Percentiles rank a stretch among this genome's conserved stretches.
Evolutionary conservation across 2,888 invertebrate species (phyloP).

Genomic region (Bombylius major): DNA sequence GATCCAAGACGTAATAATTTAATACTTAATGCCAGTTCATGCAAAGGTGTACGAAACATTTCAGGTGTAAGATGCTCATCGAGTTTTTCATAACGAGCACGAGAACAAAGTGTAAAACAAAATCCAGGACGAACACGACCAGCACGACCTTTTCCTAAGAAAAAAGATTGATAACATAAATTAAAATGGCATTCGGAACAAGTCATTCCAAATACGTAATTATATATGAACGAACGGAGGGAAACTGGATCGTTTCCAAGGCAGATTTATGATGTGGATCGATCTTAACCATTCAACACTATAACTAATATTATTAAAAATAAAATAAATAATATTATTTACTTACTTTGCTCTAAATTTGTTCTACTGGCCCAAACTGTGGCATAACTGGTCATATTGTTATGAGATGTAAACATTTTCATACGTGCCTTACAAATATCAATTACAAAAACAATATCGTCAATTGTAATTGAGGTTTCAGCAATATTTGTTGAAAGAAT

Average conservation of each 20-base stretch:
- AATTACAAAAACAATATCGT: slow-evolving; percentile 96
- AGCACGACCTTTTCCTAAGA: slow-evolving; percentile 71
- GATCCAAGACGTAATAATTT: slow-evolving; percentile 76
- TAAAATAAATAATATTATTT: background rate
- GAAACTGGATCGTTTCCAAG: no score
- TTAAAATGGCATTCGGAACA: background rate
- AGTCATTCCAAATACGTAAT: no score
- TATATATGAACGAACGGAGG: no score
- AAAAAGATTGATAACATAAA: background rate
- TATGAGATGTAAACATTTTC: slow-evolving; percentile 95
- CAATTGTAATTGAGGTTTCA: slow-evolving; percentile 95
- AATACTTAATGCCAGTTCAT: slow-evolving; percentile 84
- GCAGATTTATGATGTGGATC: background rate
- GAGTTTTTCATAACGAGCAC: slow-evolving; percentile 54
- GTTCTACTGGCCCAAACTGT: slow-evolving; percentile 93
- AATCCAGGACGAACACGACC: slow-evolving; percentile 90
- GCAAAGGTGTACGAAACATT: slow-evolving; percentile 94
- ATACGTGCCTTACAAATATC: slow-evolving; percentile 96
- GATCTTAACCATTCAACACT: no score
- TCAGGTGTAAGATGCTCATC: slow-evolving; percentile 92
- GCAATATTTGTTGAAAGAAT: slow-evolving; percentile 97
- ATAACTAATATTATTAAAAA: no score
- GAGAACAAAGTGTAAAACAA: slow-evolving; percentile 85
- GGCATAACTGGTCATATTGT: slow-evolving; percentile 97
- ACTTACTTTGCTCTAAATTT: slow-evolving; percentile 70